Evolutionary conservation across 64 coral and sea anemone genomes (phyloP), one percentile per base, ranked within the genome.

Genomic region (Montipora cactus): DNA sequence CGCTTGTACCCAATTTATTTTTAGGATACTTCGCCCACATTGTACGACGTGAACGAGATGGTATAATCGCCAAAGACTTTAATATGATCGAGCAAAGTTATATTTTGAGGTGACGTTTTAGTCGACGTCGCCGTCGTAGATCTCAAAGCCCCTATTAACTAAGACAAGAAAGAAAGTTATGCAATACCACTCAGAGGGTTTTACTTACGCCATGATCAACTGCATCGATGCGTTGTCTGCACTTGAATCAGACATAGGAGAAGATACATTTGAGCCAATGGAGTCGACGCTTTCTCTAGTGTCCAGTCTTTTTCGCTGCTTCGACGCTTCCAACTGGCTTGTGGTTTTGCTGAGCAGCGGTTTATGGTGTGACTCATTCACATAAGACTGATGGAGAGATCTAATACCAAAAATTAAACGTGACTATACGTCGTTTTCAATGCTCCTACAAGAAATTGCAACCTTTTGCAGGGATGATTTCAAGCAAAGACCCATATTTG

Each of bases 171-270:
- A 8, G 53, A 57, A 6, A 57, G 11, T 57, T 4, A 11, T 11
- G 53, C 53, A 6, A 57, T 57, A 57, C 53, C 7, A 57, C 53
- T 16, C 5, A 71, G 14, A 49, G 37, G 59, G 23, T 46, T 66
- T n/a, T 0, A 76, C 69, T 57, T 83, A 94, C 93, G 93, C 79
- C 93, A 94, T 89, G 5, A 88, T 46, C 37, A 76, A 50, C 44
- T 94, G 78, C 22, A 81, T 77, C 18, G 57, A 69, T 7, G 93
- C 25, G 46, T 79, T 59, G 47, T 94, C 85, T 45, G 49, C 47
- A 8, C 44, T n/a, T 28, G 75, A 61, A 19, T 94, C 92, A 10
- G 92, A 94, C 75, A 62, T 67, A 5, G 78, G 67, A 21, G 92
- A 77, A 8, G 81, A 87, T 8, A 73, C 44, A 14, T 87, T 78